Evolutionary conservation across 2,113 vertebrate genomes (phyloP).

Genomic region (Entomyzon cyanotis): DNA sequence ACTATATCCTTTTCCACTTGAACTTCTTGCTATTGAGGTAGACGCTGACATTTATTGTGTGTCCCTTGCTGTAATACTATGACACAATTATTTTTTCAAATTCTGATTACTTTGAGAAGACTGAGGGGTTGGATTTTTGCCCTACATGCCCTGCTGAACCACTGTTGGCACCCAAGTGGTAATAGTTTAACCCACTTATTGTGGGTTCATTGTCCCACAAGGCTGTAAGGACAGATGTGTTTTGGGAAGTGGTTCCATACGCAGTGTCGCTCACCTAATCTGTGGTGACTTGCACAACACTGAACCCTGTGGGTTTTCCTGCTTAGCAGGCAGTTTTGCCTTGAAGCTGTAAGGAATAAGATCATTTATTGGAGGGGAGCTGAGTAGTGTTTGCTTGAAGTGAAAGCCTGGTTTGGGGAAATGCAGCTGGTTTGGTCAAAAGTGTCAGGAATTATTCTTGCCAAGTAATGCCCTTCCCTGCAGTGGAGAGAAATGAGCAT

Average conservation of each 20-base stretch:
- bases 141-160: neutral
- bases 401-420: neutral
- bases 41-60: neutral
- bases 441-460: neutral
- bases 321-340: neutral
- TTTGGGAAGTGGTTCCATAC: rapidly evolving
- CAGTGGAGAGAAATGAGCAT: neutral
- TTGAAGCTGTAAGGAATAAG: neutral
- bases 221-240: neutral
- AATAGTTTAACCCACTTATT: neutral
- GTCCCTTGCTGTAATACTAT: neutral
- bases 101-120: neutral
- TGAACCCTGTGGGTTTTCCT: neutral
- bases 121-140: neutral
- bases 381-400: neutral
- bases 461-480: neutral
- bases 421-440: neutral
- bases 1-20: neutral
- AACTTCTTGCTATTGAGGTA: neutral
- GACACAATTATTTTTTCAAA: neutral
- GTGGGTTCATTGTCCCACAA: neutral
- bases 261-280: rapidly evolving
- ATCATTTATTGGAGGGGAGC: neutral
- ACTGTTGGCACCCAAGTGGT: neutral
- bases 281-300: rapidly evolving